Conservation (phyloP, 2,888 invertebrate species). For the Rhyacophila evoluta region DNA sequence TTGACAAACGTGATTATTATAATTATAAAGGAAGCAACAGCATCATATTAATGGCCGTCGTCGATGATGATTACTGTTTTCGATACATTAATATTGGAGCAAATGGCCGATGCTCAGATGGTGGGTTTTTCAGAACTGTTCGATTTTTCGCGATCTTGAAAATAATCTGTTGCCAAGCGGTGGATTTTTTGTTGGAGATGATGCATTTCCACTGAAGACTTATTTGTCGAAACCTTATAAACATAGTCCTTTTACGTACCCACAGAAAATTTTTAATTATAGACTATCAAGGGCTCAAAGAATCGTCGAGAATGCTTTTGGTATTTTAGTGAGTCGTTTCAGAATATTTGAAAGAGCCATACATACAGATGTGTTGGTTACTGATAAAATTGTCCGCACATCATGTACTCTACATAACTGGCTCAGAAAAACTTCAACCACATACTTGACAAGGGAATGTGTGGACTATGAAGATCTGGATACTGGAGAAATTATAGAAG, state of each 20-base stretch:
- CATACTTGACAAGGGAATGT: not conserved
- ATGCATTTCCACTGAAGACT: constrained; percentile 39
- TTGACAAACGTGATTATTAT: too few relatives aligned
- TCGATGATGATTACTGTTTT: constrained; percentile 55
- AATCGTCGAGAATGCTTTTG: constrained; percentile 54
- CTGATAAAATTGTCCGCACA: constrained; percentile 54
- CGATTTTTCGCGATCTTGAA: not conserved
- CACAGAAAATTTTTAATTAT: constrained; percentile 46
- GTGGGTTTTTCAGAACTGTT: not conserved
- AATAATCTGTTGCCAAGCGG: not conserved
- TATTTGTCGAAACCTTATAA: constrained; percentile 53
- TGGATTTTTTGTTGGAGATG: constrained; percentile 19
- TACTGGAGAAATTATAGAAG: not conserved
- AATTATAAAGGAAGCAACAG: constrained; percentile 56
- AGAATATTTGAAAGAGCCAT: constrained; percentile 47
- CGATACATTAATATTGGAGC: constrained; percentile 53
- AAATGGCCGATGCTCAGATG: constrained; percentile 45
- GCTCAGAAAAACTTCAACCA: constrained; percentile 54
- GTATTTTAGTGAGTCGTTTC: constrained; percentile 46
- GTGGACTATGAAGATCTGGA: constrained; percentile 51
- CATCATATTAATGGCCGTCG: constrained; percentile 56
- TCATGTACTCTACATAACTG: constrained; percentile 56
- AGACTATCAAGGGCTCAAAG: constrained; percentile 49
- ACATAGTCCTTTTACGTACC: constrained; percentile 34
- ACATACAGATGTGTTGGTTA: constrained; percentile 48